Percentiles rank a stretch among this genome's conserved stretches.
Evolutionary conservation across 2,888 invertebrate species (phyloP).

Genomic region (Ophraella communa): DNA sequence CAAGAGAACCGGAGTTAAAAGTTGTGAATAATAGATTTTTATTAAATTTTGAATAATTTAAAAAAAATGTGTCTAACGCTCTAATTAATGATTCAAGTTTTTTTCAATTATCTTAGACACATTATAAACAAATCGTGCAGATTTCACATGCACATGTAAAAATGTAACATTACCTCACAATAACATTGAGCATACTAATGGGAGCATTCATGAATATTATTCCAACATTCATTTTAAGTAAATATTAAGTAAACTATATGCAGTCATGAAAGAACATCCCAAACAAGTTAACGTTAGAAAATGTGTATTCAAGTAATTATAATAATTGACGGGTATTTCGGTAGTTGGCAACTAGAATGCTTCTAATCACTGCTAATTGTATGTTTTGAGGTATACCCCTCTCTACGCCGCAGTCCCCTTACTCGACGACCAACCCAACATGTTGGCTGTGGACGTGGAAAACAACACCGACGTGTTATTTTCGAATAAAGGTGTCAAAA

Average conservation of each 20-base stretch:
- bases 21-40: no score
- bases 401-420: constrained; percentile 38
- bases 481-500: constrained; percentile 59
- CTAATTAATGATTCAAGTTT: no score
- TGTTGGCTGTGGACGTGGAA: constrained; percentile 52
- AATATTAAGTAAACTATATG: constrained; percentile 25
- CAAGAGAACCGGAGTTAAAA: no score
- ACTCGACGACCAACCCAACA: constrained; percentile 26
- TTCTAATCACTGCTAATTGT: constrained; percentile 59
- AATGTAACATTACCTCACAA: neutral
- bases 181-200: neutral
- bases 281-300: constrained; percentile 53
- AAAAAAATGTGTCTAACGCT: no score
- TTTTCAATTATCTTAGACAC: neutral
- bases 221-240: neutral
- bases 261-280: constrained; percentile 40
- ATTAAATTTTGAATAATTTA: no score
- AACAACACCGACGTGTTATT: constrained; percentile 58
- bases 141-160: neutral
- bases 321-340: constrained; percentile 59
- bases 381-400: constrained; percentile 51
- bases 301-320: constrained; percentile 58
- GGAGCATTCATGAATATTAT: constrained; percentile 1
- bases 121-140: neutral
- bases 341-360: constrained; percentile 57